Base-by-base conservation (phyloP, 2,797 vertebrate species). In the Megalops cyprinoides region DNA sequence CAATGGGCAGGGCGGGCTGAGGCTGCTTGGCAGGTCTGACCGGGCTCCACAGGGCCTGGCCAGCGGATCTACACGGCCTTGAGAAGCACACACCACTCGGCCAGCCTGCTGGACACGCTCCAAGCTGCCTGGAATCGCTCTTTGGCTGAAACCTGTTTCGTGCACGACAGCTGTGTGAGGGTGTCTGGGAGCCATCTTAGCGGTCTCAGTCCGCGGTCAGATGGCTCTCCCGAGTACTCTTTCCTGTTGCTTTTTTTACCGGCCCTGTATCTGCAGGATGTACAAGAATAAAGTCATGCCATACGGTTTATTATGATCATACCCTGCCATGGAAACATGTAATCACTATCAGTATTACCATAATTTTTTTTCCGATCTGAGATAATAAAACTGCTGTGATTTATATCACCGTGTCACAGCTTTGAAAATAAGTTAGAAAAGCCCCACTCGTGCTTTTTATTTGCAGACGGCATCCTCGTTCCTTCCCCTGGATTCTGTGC, bases 91-190 rank as follows among this genome's bases (percentile, higher is more conserved):
- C 49, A 34, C 34, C 39, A 34, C 28, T 46, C 49, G 25, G 5
- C 23, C 42, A 39, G 37, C 48, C 46, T 56, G 67, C 67, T 74
- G 79, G 37, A 58, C 25, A 6, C 14, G 71, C 49, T 60, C 79
- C 51, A 80, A 53, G 39, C 53, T 56, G 42, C 34, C 37, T 53
- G 53, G 75, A 44, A 44, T 76, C 7, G 15, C 44, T 60, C 7
- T 58, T 56, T 80, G 71, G 79, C 79, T 55, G 25, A 80, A 62
- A 34, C 20, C 42, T 31, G n/a, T 9, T 37, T 58, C 74, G 49
- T n/a, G 37, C 42, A n/a, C 49, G 37, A 69, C 67, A 74, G 65
- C 55, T 56, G 78, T 73, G 37, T 34, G 39, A 53, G 23, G n/a
- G 69, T 73, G 78, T 65, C 78, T 42, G 39, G 53, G 42, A 79